Base-by-base conservation (phyloP, 2,113 vertebrate species). In the Cynopterus brachyotis region DNA sequence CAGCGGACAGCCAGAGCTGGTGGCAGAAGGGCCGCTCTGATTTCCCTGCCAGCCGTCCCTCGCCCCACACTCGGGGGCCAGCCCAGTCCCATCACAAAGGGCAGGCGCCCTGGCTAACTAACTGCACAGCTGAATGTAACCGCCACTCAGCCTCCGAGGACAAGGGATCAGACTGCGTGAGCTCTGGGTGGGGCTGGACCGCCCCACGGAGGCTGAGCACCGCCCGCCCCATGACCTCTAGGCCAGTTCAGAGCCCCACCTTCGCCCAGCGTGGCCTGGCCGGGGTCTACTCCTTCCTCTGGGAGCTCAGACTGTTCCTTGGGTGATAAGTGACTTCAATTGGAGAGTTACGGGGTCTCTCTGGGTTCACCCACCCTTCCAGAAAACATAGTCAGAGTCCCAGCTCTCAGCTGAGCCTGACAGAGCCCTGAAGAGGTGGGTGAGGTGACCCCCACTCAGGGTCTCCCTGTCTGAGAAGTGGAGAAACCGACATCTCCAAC, bases 41-140 rank as follows among this genome's bases (percentile, higher is more conserved):
- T 86, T 89, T 92, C 19, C 2, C 0, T 81, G 98, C 97, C 98
- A 98, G 47, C 4, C 17, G 2, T 79, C 94, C 96, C 90, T 42
- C 0, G 22, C 94, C 24, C 96, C 95, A 40, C 10, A 3, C 28
- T n/a, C 97, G 45, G 3, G 15, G 60, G 97, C 98, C 98, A 98
- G 94, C 95, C 95, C 84, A 0, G 15, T 73, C 66, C 9, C 30
- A 82, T 91, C 93, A 96, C 97, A 96, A 96, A 96, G 80, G 67
- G 57, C 95, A 15, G 12, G 53, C 4, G 35, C 53, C 50, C 64
- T 0, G 0, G 64, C 97, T 86, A 92, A 59, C 60, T 11, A 37
- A 24, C 66, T 15, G 19, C 2, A 0, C 55, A 85, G 85, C 92
- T 42, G 45, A 97, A 95, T 97, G 95, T 86, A 96, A 96, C 96